Base-by-base conservation (phyloP, 2,888 invertebrate genomes). In the Chalcis sispes region DNA sequence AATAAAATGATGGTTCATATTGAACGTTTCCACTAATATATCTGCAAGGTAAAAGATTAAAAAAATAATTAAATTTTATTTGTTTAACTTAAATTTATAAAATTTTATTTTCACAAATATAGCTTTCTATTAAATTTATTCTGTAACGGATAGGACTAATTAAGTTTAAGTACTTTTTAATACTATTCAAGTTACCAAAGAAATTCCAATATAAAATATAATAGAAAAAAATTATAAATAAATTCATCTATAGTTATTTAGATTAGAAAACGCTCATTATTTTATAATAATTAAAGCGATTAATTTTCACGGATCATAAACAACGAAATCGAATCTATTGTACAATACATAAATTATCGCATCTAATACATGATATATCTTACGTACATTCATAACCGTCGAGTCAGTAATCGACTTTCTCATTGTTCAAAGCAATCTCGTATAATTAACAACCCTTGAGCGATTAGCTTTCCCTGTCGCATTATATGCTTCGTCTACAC, bases 381-480 rank as follows among this genome's bases (percentile, higher is more conserved):
- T 5, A 13, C 29, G 23, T 48, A 4, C 23, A 18, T 27, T 36
- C 54, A 13, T 32, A 59, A 48, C 50, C 29, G 20, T 29, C 29
- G 36, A 23, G 3, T 15, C 18, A 59, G 36, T 23, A 59, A 66
- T 69, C 36, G 69, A 69, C 69, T 74, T 69, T 62, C 69, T 48
- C 73, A 54, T n/a, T n/a, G 46, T 5, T 4, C 20, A 40, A 42
- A 10, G 64, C 59, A 65, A 70, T 70, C 56, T 8, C 32, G 15
- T 10, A 13, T 64, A 65, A 70, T 70, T 75, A 75, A 75, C 70
- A 70, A 70, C 52, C 52, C 58, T 75, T 59, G 20, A 59, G 23
- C 52, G 7, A 23, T 15, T n/a, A 32, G 58, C 72, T 66, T 66
- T 73, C 59, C 66, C 72, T 25, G 5, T 5, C 2, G n/a, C 36